These are phyloP conservation scores for Tineola bisselliella DNA, from an alignment of 2,888 invertebrate species.

Conservation along the genomic window DNA sequence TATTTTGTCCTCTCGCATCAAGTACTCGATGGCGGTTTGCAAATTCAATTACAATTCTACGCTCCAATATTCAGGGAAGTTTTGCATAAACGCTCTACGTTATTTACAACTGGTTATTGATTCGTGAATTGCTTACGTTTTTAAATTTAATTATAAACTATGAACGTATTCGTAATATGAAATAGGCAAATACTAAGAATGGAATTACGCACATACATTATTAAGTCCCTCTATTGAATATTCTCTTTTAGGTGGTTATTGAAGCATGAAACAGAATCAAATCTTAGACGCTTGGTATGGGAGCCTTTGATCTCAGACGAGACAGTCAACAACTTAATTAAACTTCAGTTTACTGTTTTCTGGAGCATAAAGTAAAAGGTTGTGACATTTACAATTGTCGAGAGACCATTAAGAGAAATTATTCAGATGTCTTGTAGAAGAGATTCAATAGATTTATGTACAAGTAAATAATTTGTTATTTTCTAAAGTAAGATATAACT, in stretches of 20 bases:
- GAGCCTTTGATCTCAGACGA: constrained; percentile 9
- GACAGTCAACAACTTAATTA: constrained; percentile 14
- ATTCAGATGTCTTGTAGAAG: neutral
- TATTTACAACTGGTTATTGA: constrained; percentile 11
- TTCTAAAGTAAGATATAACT: too few species aligned
- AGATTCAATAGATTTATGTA: neutral
- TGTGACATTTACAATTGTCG: constrained; percentile 7
- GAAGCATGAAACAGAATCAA: constrained; percentile 8
- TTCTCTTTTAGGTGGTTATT: constrained; percentile 6
- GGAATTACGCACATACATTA: neutral
- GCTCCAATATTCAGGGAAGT: constrained; percentile 9
- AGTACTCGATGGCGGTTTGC: constrained; percentile 8
- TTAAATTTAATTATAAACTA: too few species aligned
- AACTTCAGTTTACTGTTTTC: constrained; percentile 13
- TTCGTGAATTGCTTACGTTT: neutral
- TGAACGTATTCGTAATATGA: too few species aligned
- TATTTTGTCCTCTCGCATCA: constrained; percentile 23
- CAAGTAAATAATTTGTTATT: neutral
- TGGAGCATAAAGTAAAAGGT: constrained; percentile 5
- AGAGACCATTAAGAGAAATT: neutral
- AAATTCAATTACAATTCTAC: constrained; percentile 7
- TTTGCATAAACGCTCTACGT: constrained; percentile 17
- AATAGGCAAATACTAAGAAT: too few species aligned
- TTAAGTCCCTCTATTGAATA: neutral
- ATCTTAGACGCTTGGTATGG: neutral